These are phyloP conservation scores for Lydus trimaculatus DNA, from an alignment of 2,888 invertebrate species.

Conservation along the genomic window DNA sequence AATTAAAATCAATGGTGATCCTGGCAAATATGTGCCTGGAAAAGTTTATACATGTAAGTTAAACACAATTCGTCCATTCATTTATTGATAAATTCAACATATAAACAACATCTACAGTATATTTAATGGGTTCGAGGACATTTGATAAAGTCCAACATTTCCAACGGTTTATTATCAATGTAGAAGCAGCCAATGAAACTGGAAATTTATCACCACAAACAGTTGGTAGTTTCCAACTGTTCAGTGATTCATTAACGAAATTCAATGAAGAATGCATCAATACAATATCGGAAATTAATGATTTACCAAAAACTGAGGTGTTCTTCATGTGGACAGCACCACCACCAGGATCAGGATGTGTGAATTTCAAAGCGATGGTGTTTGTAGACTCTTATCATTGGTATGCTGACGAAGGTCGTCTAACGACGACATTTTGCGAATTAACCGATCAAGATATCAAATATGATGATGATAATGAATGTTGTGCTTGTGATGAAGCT, in stretches of 20 bases:
- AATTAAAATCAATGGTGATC: constrained; percentile 79
- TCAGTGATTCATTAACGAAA: constrained; percentile 68
- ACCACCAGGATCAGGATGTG: constrained; percentile 82
- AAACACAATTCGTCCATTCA: neutral
- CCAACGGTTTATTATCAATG: constrained; percentile 78
- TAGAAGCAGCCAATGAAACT: constrained; percentile 69
- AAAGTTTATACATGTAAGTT: constrained; percentile 79
- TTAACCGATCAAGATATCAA: constrained; percentile 70
- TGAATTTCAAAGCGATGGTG: constrained; percentile 87
- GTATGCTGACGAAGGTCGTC: constrained; percentile 88
- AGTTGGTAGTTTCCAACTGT: constrained; percentile 76
- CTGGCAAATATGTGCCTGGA: constrained; percentile 83
- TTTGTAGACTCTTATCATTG: constrained; percentile 80
- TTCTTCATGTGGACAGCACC: constrained; percentile 94
- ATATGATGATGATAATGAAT: constrained; percentile 68
- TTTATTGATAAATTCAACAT: neutral
- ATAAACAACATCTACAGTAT: constrained; percentile 43
- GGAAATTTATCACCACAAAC: constrained; percentile 62
- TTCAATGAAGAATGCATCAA: constrained; percentile 87
- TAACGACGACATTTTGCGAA: constrained; percentile 83
- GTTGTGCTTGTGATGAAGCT: constrained; percentile 96
- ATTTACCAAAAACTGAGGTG: constrained; percentile 81
- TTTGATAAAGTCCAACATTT: constrained; percentile 76
- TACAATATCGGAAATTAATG: constrained; percentile 81
- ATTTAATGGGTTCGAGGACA: constrained; percentile 66